Evolutionary conservation across 1,140 invertebrate species (phyloP), one percentile per base, ranked within the genome.

Genomic region (Zophobas morio): DNA sequence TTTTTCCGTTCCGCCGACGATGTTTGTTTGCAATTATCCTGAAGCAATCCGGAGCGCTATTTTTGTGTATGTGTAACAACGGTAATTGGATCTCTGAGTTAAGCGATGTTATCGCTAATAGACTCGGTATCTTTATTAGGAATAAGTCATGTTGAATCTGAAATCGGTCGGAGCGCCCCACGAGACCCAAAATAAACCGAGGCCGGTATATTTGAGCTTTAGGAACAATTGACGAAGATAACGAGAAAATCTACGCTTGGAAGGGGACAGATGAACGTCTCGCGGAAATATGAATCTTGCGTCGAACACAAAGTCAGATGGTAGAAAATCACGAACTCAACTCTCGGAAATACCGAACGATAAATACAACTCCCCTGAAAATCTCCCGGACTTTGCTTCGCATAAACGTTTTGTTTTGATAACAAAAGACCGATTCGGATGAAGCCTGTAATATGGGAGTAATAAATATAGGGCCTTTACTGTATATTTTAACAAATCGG

Each of bases 201-300:
- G 49, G 49, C 54, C 71, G 71, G 37, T 54, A 42, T 73, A 73
- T 73, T 73, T 56, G 54, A 56, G 71, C 71, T 53, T 72, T 73
- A 71, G 33, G 71, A 73, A 73, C 71, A 73, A 73, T 73, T 73
- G 71, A 73, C 71, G 32, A 73, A 73, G 71, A 73, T 73, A 73
- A 73, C 71, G 71, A 73, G 71, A 73, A 73, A 73, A 73, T 73
- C 71, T 73, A 54, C 71, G 71, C 54, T 73, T 73, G 49, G 71
- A 73, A 54, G 71, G 51, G 70, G 70, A 71, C 70, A 72, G 70
- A 51, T 72, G 70, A 72, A 72, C 70, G 70, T 72, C 70, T 72
- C 70, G 70, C 70, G 40, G 72, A 60, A 74, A 74, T 74, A 74
- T 74, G 72, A 74, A 74, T 74, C 37, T 74, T 74, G 72, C 53